Conservation (phyloP, 2,113 vertebrate species). For the Ahaetulla prasina region DNA sequence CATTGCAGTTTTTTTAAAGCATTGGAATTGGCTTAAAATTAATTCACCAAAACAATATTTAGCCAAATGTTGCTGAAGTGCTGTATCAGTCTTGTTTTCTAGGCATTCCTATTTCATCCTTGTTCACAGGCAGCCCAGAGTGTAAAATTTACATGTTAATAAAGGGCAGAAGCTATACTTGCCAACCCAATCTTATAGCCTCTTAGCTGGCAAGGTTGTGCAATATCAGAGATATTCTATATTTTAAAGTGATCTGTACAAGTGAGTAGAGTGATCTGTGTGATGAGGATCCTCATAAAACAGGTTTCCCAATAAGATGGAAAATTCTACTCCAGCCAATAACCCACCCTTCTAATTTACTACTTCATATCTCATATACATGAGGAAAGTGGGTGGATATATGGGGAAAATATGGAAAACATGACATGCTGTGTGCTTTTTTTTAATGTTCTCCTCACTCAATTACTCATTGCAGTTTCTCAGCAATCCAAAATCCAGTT, state of each 20-base stretch:
- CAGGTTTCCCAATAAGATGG: neutral
- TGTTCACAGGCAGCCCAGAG: neutral
- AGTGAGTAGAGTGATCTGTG: neutral
- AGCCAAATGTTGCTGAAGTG: neutral
- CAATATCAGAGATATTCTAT: neutral
- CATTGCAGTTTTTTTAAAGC: neutral
- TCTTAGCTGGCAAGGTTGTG: neutral
- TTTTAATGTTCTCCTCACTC: neutral
- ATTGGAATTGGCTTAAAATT: neutral
- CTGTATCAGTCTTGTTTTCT: conserved; percentile 11
- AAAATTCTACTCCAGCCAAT: neutral
- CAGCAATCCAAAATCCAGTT: neutral
- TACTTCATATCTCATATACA: neutral
- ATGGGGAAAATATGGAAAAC: neutral
- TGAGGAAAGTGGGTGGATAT: neutral
- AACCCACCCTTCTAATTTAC: neutral
- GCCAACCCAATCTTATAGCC: neutral
- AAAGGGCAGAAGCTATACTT: neutral
- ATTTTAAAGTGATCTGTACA: neutral
- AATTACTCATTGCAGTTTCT: neutral
- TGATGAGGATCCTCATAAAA: neutral
- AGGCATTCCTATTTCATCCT: conserved; percentile 5
- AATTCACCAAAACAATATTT: conserved; percentile 10
- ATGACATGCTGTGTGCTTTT: neutral
- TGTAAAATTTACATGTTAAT: neutral